phyloP scores from a whole-genome alignment of 2,888 invertebrate species.

The Stegophylla sp. region DNA sequence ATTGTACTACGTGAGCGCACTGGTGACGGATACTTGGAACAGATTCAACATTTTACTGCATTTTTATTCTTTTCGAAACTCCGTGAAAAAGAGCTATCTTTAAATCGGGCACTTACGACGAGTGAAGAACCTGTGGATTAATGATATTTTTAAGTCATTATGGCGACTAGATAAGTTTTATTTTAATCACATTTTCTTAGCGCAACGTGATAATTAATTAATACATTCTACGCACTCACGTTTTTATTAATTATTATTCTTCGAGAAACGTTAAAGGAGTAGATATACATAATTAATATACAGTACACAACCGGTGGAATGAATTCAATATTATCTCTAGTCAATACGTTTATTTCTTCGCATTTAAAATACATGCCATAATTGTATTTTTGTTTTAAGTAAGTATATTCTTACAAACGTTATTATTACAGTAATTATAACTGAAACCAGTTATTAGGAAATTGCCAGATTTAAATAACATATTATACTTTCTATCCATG shows the following conservation, averaged over 20 bases:
- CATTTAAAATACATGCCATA: not conserved
- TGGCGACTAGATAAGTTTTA: too few species aligned
- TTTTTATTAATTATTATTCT: not conserved
- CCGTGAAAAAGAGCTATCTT: not conserved
- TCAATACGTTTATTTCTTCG: not conserved
- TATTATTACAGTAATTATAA: not conserved
- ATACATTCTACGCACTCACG: too few species aligned
- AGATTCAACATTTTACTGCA: conserved; percentile 2
- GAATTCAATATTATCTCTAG: not conserved
- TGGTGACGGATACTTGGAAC: conserved; percentile 9
- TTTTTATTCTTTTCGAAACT: conserved; percentile 7
- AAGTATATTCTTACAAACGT: not conserved
- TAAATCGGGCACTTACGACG: not conserved
- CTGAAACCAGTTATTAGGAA: conserved; percentile 6
- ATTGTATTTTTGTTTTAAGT: too few species aligned
- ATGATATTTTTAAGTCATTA: too few species aligned
- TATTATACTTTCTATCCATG: not conserved
- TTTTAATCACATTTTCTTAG: too few species aligned
- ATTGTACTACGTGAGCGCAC: not conserved
- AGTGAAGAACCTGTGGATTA: too few species aligned
- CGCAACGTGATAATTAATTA: too few species aligned
- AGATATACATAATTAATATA: too few species aligned
- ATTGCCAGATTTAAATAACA: not conserved
- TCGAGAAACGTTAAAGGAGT: too few species aligned
- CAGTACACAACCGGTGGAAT: too few species aligned